Evolutionary conservation across 64 coral and sea anemone species (phyloP), one percentile per base, ranked within the genome.

Genomic region (Montipora capricornis): DNA sequence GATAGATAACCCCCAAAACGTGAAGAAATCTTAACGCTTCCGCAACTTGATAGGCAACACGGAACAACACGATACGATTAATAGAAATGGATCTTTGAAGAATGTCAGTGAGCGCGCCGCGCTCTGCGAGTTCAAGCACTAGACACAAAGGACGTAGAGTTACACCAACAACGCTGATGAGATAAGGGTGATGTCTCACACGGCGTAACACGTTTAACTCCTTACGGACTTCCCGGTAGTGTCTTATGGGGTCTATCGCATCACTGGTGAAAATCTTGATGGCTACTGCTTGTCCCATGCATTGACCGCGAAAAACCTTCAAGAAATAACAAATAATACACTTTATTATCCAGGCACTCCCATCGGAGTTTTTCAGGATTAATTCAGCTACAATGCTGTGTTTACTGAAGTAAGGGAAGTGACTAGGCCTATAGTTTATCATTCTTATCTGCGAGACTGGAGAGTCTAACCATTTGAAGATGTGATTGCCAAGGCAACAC

Each of bases 131-230:
- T 81, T 99, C 97, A 4, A 99, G 92, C 8, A 96, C 97, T 12
- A 99, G 75, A 37, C 97, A 96, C 29, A 99, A 57, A 1, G 97
- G 97, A 29, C 97, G 92, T 6, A 99, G 89, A 61, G 83, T 96
- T 13, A 99, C 97, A 1, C 97, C 97, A 14, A 99, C 87, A 45
- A 99, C 90, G 89, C 92, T 99, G 92, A 99, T 94, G 4, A 99
- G 92, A 29, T 70, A 99, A 0, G 97, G 97, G 44, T 99, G 97
- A 47, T 96, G 97, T 19, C 97, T 80, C 4, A 99, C 94, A 9
- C 95, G 97, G 2, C 94, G 92, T 50, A 99, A 83, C 2, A 99
- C 92, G 85, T 93, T 99, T 20, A 99, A 58, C 69, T 99, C 97
- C 29, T 99, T 99, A 5, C 97, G 92, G 6, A 85, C 94, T 52